Conservation (phyloP, 1,140 invertebrate genomes). For the Drosophila pachea region DNA sequence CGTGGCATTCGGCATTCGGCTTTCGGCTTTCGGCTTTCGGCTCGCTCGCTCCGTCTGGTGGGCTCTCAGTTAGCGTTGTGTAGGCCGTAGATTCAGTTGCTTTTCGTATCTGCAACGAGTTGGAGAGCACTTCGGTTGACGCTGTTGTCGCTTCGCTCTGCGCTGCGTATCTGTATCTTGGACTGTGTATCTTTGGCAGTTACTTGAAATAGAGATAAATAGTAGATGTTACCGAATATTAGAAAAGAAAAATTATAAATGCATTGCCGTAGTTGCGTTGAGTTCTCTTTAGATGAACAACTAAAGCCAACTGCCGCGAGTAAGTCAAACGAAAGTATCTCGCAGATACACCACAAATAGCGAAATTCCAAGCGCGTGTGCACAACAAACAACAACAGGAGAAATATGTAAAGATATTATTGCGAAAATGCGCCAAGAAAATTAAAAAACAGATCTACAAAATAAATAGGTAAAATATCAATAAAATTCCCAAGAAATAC, state of each 20-base stretch:
- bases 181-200: background rate
- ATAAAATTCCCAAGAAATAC: conserved; percentile 30
- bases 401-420: conserved; percentile 24
- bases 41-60: background rate
- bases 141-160: conserved; percentile 38
- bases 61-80: conserved; percentile 36
- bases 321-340: conserved; percentile 27
- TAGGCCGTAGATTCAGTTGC: conserved; percentile 56
- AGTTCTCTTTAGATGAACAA: conserved; percentile 19
- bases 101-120: conserved; percentile 64
- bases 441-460: conserved; percentile 32
- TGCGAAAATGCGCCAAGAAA: conserved; percentile 57
- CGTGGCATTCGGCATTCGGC: background rate
- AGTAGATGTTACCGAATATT: background rate
- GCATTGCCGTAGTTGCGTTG: conserved; percentile 17
- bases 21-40: background rate
- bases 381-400: conserved; percentile 31
- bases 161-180: conserved; percentile 39
- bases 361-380: conserved; percentile 45
- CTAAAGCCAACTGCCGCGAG: conserved; percentile 25
- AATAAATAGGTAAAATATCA: conserved; percentile 14
- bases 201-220: conserved; percentile 8
- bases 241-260: background rate
- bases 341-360: conserved; percentile 24
- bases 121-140: conserved; percentile 62